Evolutionary conservation across 2,113 vertebrate genomes (phyloP), one percentile per base, ranked within the genome.

Genomic region (Daboia siamensis): DNA sequence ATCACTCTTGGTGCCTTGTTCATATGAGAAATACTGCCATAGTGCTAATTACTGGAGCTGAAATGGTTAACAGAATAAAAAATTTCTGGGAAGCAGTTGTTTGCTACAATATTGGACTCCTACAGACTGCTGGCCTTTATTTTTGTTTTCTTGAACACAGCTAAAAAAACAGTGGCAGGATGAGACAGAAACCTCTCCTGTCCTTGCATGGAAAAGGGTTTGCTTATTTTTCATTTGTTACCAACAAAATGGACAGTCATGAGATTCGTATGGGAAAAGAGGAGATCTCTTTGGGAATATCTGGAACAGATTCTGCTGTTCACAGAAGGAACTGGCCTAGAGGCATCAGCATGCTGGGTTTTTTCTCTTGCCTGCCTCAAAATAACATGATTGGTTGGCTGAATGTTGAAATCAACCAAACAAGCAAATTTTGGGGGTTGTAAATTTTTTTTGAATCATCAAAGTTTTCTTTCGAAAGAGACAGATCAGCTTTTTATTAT

Each of bases 81-180:
- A n/a, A 64, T 88, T 93, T 93, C 87, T 59, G 93, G 15, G 93
- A 93, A 17, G 51, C 92, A 94, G 93, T 10, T 94, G 61, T 89
- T 95, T 86, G 51, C n/a, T 94, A 23, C 91, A 94, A 33, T 21
- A 26, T 90, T 91, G 55, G 90, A 20, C 85, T 92, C 94, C 94
- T 93, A 54, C 84, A 94, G 93, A 92, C 94, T 12, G 2, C 93
- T 96, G 93, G 91, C 91, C 91, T 95, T 94, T 95, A 93, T 97
- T 96, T 96, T 96, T 95, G 95, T 94, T 96, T 95, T 96, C 91
- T 0, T 46, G 51, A 46, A 29, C 88, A 11, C 96, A 97, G 95
- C 96, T 97, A 96, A 96, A 94, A 96, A 97, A 97, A 97, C 94
- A 97, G 85, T 94, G 95, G 94, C 91, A 86, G 26, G 95, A 94